Evolutionary conservation across 37 sponge, comb jelly and placozoan species (phyloP), one percentile per base, ranked within the genome.

Genomic region (Beroe forskalii): DNA sequence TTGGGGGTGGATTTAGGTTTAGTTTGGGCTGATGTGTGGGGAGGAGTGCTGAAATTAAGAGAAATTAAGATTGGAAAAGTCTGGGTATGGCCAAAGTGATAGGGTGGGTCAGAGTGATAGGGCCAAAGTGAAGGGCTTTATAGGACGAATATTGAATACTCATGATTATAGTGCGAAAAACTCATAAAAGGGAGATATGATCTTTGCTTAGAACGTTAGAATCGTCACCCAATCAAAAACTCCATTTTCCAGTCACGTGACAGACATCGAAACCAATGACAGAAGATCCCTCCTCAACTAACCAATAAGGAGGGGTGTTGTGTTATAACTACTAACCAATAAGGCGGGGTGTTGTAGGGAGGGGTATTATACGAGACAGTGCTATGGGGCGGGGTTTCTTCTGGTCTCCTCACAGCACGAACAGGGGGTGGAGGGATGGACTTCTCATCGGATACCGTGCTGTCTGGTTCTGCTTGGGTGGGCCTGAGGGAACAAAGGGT

Each of bases 31-130:
- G 72, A 31, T 1, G 35, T 6, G 39, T 69, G 72, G 4, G 72
- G 72, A 17, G 72, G 72, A 4, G 72, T 69, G 72, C 72, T 69
- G 72, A 69, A 69, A 69, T 22, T n/a, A 55, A n/a, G n/a, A n/a
- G n/a, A n/a, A n/a, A n/a, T n/a, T n/a, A n/a, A n/a, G n/a, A n/a
- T n/a, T n/a, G n/a, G n/a, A n/a, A n/a, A n/a, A n/a, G n/a, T n/a
- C n/a, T n/a, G n/a, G n/a, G n/a, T n/a, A n/a, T n/a, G n/a, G n/a
- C n/a, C n/a, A n/a, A n/a, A n/a, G n/a, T n/a, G n/a, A n/a, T n/a
- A n/a, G n/a, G n/a, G n/a, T n/a, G n/a, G n/a, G n/a, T n/a, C n/a
- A n/a, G n/a, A n/a, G n/a, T n/a, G n/a, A n/a, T n/a, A n/a, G n/a
- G n/a, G n/a, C n/a, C n/a, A n/a, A n/a, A n/a, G n/a, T n/a, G n/a